Conservation (phyloP, 1,140 invertebrate species). For the Hylyphantes graminicola region DNA sequence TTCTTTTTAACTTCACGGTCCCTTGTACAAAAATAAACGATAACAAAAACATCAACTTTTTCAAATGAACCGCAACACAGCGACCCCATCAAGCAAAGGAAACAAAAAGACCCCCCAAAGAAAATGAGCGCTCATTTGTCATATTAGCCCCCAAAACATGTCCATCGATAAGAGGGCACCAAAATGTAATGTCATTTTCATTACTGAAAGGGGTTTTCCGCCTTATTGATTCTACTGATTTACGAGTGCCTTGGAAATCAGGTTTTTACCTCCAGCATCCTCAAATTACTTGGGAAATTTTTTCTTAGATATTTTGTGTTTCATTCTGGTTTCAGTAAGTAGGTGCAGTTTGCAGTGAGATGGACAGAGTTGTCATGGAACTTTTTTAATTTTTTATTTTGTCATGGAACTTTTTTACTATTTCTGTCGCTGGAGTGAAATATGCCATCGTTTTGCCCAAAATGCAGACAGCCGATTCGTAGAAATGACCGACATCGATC, state of each 20-base stretch:
- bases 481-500: constrained; percentile 3
- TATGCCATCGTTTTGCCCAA: neutral
- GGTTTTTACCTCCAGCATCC: neutral
- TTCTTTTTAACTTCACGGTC: too few species aligned
- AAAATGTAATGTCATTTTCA: constrained; percentile 20
- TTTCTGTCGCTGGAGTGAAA: neutral
- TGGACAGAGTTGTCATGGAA: neutral
- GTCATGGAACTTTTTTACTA: neutral
- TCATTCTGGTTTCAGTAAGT: too few species aligned
- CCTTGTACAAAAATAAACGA: too few species aligned
- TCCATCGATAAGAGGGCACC: neutral
- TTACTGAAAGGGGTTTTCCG: constrained; percentile 9
- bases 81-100: neutral
- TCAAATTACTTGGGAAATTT: too few species aligned
- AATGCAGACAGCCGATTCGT: constrained; percentile 5
- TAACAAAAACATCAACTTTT: too few species aligned
- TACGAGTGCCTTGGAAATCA: neutral
- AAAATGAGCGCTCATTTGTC: neutral
- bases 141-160: constrained; percentile 10
- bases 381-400: too few species aligned
- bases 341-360: neutral
- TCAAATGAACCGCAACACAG: neutral
- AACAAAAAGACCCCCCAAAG: neutral
- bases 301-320: too few species aligned
- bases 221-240: constrained; percentile 24